A percentile compares a stretch with the other conserved stretches of the same genome.
These are phyloP conservation scores for Ormyrus nitidulus DNA, from an alignment of 2,888 invertebrate species.

Conservation along the genomic window DNA sequence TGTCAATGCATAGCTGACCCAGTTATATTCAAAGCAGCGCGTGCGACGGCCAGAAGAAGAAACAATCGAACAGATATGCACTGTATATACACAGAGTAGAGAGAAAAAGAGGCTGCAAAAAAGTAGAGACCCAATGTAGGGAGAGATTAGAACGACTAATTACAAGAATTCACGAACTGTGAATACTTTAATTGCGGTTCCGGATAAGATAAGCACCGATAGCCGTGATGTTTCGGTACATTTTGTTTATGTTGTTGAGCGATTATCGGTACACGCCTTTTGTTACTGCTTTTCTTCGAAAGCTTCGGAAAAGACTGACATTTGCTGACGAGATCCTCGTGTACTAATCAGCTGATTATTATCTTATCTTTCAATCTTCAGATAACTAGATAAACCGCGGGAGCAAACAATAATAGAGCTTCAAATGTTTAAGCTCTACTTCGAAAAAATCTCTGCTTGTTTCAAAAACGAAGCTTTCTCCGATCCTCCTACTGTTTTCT, in stretches of 20 bases:
- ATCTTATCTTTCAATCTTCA: conserved; percentile 29
- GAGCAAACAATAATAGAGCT: no score
- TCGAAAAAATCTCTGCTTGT: no score
- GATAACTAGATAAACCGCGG: conserved; percentile 13
- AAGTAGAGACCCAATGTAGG: conserved; percentile 2
- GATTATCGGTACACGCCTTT: background rate
- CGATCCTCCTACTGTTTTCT: no score
- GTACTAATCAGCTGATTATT: conserved; percentile 42
- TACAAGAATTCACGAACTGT: conserved; percentile 20
- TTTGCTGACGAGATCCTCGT: background rate
- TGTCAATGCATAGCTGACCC: conserved; percentile 45
- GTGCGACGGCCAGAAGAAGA: background rate
- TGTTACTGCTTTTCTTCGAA: background rate
- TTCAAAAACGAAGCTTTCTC: no score
- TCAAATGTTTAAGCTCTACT: no score
- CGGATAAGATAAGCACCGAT: conserved; percentile 39
- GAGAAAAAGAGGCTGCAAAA: conserved; percentile 3
- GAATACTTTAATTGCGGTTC: background rate
- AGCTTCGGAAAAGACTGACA: conserved; percentile 7
- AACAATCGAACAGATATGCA: conserved; percentile 5
- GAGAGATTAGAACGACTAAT: conserved; percentile 14
- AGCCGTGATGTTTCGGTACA: background rate
- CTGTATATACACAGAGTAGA: background rate
- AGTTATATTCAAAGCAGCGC: conserved; percentile 33
- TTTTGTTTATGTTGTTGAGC: conserved; percentile 39